Percentiles rank a stretch among this genome's conserved stretches.
Evolutionary conservation across 2,888 invertebrate genomes (phyloP).

Genomic region (Lacanobia oleracea): DNA sequence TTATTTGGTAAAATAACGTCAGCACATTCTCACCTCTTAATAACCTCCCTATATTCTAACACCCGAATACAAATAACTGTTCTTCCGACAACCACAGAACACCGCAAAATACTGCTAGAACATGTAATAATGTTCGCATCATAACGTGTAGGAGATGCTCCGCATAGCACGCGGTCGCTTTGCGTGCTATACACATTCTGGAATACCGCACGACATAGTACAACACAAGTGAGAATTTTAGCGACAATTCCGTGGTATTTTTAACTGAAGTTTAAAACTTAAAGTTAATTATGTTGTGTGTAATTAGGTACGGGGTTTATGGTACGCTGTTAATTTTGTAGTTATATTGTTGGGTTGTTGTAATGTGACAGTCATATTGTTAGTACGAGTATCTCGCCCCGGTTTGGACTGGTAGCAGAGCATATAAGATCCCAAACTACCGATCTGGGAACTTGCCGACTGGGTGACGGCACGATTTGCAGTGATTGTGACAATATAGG

Average conservation of each 20-base stretch:
- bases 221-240: background rate
- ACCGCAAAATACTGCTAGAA: background rate
- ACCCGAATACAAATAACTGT: background rate
- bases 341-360: background rate
- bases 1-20: too few relatives aligned
- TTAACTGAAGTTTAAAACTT: background rate
- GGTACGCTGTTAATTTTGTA: background rate
- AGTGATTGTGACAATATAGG: background rate
- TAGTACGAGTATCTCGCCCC: too few relatives aligned
- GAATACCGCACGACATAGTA: background rate
- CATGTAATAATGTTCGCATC: constrained; percentile 9
- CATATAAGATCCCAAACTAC: too few relatives aligned
- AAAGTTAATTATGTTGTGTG: background rate
- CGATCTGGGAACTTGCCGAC: too few relatives aligned
- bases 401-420: too few relatives aligned
- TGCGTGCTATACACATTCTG: constrained; percentile 3
- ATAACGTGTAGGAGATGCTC: constrained; percentile 1
- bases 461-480: background rate
- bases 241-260: background rate
- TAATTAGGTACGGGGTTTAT: constrained; percentile 4
- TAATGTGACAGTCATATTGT: background rate
- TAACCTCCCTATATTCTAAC: background rate
- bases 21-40: too few relatives aligned
- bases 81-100: background rate
- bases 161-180: constrained; percentile 18